phyloP scores from a whole-genome alignment of 2,113 vertebrate species.

The Xyliphius kryptos region DNA sequence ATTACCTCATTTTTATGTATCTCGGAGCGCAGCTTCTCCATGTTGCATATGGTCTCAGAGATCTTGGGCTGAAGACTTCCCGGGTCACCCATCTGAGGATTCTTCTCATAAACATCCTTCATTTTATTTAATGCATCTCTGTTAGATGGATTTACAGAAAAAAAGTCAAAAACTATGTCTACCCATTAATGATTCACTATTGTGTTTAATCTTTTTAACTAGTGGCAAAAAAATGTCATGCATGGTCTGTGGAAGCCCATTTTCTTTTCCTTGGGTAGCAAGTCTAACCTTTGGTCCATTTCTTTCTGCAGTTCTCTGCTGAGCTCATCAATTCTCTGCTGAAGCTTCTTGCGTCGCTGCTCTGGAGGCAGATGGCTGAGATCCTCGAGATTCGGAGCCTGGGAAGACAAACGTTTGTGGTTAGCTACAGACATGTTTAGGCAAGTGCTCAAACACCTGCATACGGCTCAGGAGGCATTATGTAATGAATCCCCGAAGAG shows the following conservation, averaged over 20 bases:
- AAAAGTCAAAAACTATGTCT: too few species aligned
- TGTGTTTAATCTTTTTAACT: too few species aligned
- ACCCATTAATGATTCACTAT: too few species aligned
- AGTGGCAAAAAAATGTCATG: too few species aligned
- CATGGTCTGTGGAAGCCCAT: too few species aligned
- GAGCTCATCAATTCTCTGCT: conserved; percentile 92
- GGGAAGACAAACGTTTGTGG: conserved; percentile 43
- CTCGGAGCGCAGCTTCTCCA: conserved; percentile 92
- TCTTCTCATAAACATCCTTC: conserved; percentile 99
- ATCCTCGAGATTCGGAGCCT: conserved; percentile 91
- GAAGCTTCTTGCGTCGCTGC: conserved; percentile 91
- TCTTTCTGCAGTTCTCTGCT: conserved; percentile 92
- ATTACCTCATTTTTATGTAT: conserved; percentile 95
- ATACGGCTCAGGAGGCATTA: neutral
- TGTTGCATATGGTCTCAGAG: conserved; percentile 91
- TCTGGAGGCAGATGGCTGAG: conserved; percentile 96
- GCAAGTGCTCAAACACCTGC: conserved; percentile 12
- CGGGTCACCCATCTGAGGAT: conserved; percentile 96
- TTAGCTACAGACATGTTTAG: conserved; percentile 24
- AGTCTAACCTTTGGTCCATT: conserved; percentile 95
- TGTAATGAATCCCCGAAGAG: too few species aligned
- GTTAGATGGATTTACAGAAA: too few species aligned
- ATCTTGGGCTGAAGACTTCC: conserved; percentile 91
- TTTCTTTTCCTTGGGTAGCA: too few species aligned
- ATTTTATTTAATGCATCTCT: conserved; percentile 98